phyloP scores from a whole-genome alignment of 1,140 invertebrate genomes.

The Eciton burchellii region DNA sequence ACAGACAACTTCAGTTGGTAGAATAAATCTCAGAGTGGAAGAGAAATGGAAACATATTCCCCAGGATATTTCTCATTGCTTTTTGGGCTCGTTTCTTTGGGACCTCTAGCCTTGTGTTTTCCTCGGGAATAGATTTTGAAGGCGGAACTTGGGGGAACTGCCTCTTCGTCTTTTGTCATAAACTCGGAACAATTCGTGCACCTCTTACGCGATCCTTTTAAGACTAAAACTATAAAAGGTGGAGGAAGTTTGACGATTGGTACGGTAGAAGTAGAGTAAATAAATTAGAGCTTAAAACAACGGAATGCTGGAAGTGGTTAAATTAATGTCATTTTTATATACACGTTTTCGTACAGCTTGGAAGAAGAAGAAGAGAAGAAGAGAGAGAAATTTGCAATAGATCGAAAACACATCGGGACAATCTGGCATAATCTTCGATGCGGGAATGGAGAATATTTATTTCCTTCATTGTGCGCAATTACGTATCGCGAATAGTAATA shows the following conservation, averaged over 20 bases:
- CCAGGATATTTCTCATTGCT: background rate
- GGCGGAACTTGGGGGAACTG: constrained; percentile 6
- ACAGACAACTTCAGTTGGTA: background rate
- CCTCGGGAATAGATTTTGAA: background rate
- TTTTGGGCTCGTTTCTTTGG: background rate
- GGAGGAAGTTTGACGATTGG: background rate
- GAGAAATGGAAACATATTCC: background rate
- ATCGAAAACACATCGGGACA: background rate
- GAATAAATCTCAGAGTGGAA: background rate
- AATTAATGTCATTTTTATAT: background rate
- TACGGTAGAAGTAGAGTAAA: background rate
- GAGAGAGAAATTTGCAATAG: background rate
- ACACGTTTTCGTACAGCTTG: too few relatives aligned
- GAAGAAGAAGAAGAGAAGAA: too few relatives aligned
- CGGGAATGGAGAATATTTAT: background rate
- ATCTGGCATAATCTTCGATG: background rate
- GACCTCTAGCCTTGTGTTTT: background rate
- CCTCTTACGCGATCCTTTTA: background rate
- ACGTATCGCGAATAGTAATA: background rate
- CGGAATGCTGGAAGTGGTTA: background rate
- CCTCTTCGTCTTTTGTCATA: background rate
- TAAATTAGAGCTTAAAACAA: background rate
- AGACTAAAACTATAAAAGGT: background rate
- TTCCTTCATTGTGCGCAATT: background rate
- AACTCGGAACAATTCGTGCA: constrained; percentile 4